A percentile compares a stretch with the other conserved stretches of the same genome.
Evolutionary conservation across 2,888 invertebrate genomes (phyloP).

Genomic region (Xylota sylvarum): DNA sequence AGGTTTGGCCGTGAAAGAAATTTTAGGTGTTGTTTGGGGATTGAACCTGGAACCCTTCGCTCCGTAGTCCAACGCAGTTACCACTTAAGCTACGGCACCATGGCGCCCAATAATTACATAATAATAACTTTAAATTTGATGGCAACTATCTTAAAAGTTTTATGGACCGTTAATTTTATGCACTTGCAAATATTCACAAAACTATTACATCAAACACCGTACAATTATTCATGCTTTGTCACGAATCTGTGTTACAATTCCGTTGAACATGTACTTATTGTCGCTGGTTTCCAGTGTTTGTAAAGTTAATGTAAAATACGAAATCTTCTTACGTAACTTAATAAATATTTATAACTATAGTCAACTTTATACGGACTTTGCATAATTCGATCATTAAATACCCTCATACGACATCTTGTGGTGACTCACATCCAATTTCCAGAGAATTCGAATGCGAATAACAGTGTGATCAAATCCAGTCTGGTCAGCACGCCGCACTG

Average conservation of each 20-base stretch:
- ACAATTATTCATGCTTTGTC: conserved; percentile 19
- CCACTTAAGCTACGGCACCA: too few relatives aligned
- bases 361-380: conserved; percentile 27
- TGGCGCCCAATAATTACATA: background rate
- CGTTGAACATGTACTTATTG: conserved; percentile 5
- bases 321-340: conserved; percentile 44
- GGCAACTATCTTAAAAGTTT: background rate
- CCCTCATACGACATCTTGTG: background rate
- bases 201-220: conserved; percentile 5
- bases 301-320: conserved; percentile 47
- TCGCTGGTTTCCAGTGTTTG: background rate
- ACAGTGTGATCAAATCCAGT: conserved; percentile 6
- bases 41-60: too few relatives aligned
- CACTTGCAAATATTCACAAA: conserved; percentile 14
- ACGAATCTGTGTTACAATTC: conserved; percentile 29
- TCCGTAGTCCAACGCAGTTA: too few relatives aligned
- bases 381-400: conserved; percentile 44
- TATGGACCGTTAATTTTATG: background rate
- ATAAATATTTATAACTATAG: conserved; percentile 41
- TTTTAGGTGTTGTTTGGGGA: too few relatives aligned
- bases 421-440: conserved; percentile 12
- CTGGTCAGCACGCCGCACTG: conserved; percentile 9
- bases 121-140: background rate
- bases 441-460: conserved; percentile 15
- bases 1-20: too few relatives aligned